These are phyloP conservation scores for Pristiophorus japonicus DNA, from an alignment of 2,113 vertebrate species.

Conservation along the genomic window DNA sequence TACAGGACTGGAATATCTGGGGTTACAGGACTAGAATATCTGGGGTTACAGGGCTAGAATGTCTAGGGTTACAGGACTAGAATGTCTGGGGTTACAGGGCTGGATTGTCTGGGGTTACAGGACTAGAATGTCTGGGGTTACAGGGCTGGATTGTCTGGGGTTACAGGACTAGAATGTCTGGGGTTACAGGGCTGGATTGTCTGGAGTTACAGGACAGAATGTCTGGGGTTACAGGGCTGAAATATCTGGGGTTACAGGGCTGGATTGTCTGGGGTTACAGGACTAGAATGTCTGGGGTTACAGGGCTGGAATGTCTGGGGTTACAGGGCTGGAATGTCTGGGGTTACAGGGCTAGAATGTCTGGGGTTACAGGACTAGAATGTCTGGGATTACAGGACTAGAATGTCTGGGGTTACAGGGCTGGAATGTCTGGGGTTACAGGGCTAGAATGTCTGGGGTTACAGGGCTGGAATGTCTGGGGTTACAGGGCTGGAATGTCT, in stretches of 20 bases:
- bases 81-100: not conserved
- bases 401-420: too few relatives aligned
- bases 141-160: too few relatives aligned
- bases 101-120: too few relatives aligned
- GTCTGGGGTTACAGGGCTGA: not conserved
- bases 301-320: not conserved
- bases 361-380: not conserved
- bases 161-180: too few relatives aligned
- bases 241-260: not conserved
- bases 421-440: too few relatives aligned
- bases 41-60: not conserved
- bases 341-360: not conserved
- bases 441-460: too few relatives aligned
- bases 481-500: not conserved
- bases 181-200: not conserved
- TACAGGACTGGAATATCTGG: not conserved
- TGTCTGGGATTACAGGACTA: not conserved
- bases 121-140: too few relatives aligned
- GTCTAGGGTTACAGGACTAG: not conserved
- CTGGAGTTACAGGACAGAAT: not conserved
- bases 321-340: not conserved
- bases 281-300: not conserved
- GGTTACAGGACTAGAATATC: not conserved
- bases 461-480: too few relatives aligned
- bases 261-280: too few relatives aligned